Evolutionary conservation across 2,113 vertebrate species (phyloP), one percentile per base, ranked within the genome.

Genomic region (Seriola rivoliana): DNA sequence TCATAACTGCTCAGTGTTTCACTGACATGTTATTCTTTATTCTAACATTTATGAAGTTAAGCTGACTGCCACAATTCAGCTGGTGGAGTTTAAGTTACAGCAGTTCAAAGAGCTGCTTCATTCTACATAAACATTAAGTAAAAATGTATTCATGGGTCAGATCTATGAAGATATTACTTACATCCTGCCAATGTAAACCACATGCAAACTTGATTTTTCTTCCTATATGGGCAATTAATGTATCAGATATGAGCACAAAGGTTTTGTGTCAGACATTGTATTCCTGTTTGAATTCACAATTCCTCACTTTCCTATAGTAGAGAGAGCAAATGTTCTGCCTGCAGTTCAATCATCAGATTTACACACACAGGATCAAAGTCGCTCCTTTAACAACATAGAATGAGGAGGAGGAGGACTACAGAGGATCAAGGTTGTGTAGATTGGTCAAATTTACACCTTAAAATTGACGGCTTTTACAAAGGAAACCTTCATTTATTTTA

Each of bases 1-100:
- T 81, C 87, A 89, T 78, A 89, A 86, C 73, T 66, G 69, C 60
- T 89, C 65, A 81, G 63, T 12, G 23, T 82, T 76, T 44, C 50
- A 16, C 10, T 69, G 71, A 73, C 71, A 80, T 77, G 76, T 83
- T 88, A 44, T 75, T 80, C 71, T 62, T 64, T 36, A 54, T 32
- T 75, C 52, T 1, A 5, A 44, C 5, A 46, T 75, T 75, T 75
- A 34, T 60, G 73, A 81, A 78, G 77, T 84, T 62, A 84, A 69
- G 69, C 17, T 14, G 55, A 67, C 42, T 72, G 13, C 14, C 14
- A 38, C 4, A n/a, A 36, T 58, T 50, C 25, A 36, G 12, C 29
- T 1, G 0, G 38, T 8, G 0, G 52, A 62, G 66, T 50, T 67
- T 36, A 19, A 54, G 52, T 86, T 78, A 58, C 79, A 58, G 3